A percentile compares a stretch with the other conserved stretches of the same genome.
Conservation (phyloP, 1,140 invertebrate species). For the Ceratoteleas bidentatus region DNA sequence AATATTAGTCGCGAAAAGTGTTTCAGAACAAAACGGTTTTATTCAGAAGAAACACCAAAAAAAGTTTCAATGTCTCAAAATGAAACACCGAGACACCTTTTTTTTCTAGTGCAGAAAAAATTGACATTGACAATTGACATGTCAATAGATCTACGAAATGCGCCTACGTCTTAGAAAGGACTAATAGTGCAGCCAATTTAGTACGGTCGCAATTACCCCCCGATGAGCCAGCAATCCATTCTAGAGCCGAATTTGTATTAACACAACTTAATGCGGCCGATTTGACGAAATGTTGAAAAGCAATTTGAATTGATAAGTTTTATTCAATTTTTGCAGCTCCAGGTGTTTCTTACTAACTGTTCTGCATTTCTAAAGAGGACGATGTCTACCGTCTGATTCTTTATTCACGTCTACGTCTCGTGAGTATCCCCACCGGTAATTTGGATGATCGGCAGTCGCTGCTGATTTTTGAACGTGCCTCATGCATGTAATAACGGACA, state of each 20-base stretch:
- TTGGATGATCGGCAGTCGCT: conserved; percentile 44
- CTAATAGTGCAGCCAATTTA: no score
- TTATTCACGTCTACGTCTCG: conserved; percentile 53
- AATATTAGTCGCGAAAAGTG: no score
- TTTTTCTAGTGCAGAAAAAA: no score
- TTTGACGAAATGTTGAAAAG: conserved; percentile 64
- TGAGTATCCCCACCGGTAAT: conserved; percentile 46
- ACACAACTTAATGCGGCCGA: conserved; percentile 49
- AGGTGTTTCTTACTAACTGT: conserved; percentile 63
- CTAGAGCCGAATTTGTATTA: conserved; percentile 16
- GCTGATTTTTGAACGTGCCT: conserved; percentile 21
- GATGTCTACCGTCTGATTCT: conserved; percentile 43
- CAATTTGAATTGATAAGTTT: conserved; percentile 49
- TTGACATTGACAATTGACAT: no score
- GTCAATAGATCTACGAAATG: no score
- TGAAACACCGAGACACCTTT: no score
- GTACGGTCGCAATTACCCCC: no score
- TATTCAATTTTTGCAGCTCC: conserved; percentile 49
- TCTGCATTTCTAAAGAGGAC: conserved; percentile 61
- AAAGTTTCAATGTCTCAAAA: no score
- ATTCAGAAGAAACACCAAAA: no score
- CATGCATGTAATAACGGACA: conserved; percentile 38
- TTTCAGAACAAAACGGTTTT: no score
- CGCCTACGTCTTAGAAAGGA: no score
- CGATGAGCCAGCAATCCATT: not conserved